Base-by-base conservation (phyloP, 2,888 invertebrate genomes). In the Acanthoscelides obtectus region DNA sequence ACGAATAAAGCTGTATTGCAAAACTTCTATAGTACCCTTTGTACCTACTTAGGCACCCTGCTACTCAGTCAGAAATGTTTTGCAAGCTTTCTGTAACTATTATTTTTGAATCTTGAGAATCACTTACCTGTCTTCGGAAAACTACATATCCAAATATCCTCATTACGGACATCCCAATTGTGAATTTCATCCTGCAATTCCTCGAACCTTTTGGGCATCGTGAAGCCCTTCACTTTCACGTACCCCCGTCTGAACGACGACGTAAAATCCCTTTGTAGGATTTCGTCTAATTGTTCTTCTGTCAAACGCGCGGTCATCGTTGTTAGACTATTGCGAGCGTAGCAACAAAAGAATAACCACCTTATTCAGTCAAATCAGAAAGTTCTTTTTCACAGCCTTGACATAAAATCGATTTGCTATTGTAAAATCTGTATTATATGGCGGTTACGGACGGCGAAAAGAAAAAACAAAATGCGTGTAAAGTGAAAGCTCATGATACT, bases 81-180 rank as follows among this genome's bases (percentile, higher is more conserved):
- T n/a, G n/a, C n/a, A n/a, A n/a, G n/a, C n/a, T n/a, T n/a, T n/a
- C n/a, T n/a, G n/a, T n/a, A n/a, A n/a, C n/a, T n/a, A n/a, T n/a
- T n/a, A n/a, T n/a, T n/a, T n/a, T n/a, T n/a, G n/a, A n/a, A n/a
- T n/a, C n/a, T n/a, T n/a, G n/a, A n/a, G n/a, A n/a, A n/a, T n/a
- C n/a, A n/a, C 73, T 82, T 81, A 89, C 89, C 89, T 70, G 87
- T 86, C 83, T 89, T 89, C 0, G 88, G 89, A 81, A 87, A 89
- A 76, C 87, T 88, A 76, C 87, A 86, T 0, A 89, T 84, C 88
- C 88, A 89, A 25, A 88, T 79, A 75, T 89, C 89, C 66, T 87
- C 86, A 22, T 88, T 84, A 4, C 84, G 80, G 2, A 88, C 86
- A 70, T 86, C 81, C 79, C 88, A 85, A 74, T 87, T 83, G 69